phyloP scores from a whole-genome alignment of 2,888 invertebrate species.

The Pelosia muscerda region DNA sequence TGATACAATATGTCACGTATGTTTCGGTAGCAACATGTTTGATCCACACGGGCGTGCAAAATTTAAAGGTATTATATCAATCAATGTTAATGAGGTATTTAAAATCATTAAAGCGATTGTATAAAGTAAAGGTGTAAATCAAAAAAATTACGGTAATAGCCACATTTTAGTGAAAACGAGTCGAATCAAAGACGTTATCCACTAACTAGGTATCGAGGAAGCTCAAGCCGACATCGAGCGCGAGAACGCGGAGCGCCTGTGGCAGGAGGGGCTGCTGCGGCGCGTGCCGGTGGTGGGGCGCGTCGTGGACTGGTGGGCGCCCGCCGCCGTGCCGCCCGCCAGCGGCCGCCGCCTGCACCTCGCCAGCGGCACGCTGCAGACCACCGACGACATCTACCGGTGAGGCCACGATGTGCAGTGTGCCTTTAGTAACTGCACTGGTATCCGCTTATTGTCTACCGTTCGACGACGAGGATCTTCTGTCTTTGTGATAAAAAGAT shows the following conservation, averaged over 20 bases:
- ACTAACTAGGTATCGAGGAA: constrained; percentile 92
- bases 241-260: constrained; percentile 95
- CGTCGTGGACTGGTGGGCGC: constrained; percentile 98
- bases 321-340: constrained; percentile 84
- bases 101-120: no score
- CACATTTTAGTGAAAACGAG: background rate
- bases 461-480: constrained; percentile 72
- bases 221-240: constrained; percentile 96
- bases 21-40: no score
- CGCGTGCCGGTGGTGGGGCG: constrained; percentile 98
- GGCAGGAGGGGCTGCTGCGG: constrained; percentile 97
- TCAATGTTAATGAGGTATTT: no score
- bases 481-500: no score
- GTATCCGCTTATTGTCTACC: no score
- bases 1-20: no score
- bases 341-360: constrained; percentile 92
- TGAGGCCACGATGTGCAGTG: no score
- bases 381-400: constrained; percentile 81
- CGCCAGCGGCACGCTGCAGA: constrained; percentile 91
- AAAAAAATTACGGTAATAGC: no score
- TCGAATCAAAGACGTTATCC: background rate
- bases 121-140: no score
- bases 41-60: no score
- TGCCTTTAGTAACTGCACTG: no score
- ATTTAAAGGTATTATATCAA: no score